Percentiles rank a stretch among this genome's conserved stretches.
Evolutionary conservation across 53 echinoderm and acorn worm species (phyloP).

Genomic region (Henricia sp.): DNA sequence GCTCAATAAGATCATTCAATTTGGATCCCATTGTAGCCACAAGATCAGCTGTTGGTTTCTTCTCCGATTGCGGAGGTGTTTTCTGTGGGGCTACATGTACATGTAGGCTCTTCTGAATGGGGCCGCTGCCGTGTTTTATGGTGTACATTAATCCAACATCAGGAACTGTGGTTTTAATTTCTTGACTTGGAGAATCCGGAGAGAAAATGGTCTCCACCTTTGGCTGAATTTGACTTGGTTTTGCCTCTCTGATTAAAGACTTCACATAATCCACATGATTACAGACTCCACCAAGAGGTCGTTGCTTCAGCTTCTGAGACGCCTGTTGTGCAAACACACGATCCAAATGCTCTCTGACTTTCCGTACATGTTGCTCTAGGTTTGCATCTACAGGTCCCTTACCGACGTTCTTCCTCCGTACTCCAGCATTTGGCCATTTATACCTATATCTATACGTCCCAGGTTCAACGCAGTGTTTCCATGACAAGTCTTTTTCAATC

Average conservation of each 20-base stretch:
- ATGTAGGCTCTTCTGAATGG: neutral
- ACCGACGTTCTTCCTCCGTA: constrained; percentile 49
- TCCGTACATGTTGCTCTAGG: constrained; percentile 79
- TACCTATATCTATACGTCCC: constrained; percentile 86
- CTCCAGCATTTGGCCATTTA: constrained; percentile 16
- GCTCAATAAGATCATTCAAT: constrained; percentile 38
- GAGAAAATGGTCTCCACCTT: neutral
- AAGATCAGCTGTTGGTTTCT: constrained; percentile 34
- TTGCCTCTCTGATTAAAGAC: constrained; percentile 36
- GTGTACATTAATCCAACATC: constrained; percentile 45
- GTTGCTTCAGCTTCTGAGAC: neutral
- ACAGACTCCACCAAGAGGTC: constrained; percentile 23
- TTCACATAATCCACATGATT: constrained; percentile 46
- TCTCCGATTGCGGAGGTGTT: neutral
- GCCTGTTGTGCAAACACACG: constrained; percentile 63
- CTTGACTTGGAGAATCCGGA: neutral
- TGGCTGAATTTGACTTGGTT: neutral
- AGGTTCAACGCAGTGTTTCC: constrained; percentile 85
- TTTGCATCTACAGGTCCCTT: constrained; percentile 54
- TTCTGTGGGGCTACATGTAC: neutral
- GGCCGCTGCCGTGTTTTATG: constrained; percentile 19
- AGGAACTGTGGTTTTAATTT: constrained; percentile 18
- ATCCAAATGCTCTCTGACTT: constrained; percentile 90
- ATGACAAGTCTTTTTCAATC: constrained; percentile 57
- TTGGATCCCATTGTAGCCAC: constrained; percentile 54